Conservation (phyloP, 2,113 vertebrate genomes). For the Grammomys dolichurus region DNA sequence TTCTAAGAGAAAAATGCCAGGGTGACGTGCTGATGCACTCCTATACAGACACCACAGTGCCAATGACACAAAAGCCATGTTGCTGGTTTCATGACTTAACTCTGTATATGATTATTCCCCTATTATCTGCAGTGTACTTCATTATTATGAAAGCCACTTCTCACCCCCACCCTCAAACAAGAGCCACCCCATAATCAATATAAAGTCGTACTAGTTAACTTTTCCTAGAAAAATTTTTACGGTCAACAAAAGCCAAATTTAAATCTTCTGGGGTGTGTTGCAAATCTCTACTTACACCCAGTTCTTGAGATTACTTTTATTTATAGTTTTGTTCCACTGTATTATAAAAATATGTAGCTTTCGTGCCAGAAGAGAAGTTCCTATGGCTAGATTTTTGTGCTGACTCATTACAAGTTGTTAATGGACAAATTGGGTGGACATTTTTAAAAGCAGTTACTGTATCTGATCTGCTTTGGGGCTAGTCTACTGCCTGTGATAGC, state of each 20-base stretch:
- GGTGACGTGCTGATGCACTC: not conserved
- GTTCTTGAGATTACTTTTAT: constrained; percentile 42
- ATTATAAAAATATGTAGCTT: not conserved
- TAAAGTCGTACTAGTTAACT: constrained; percentile 51
- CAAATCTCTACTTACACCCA: constrained; percentile 16
- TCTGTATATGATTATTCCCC: not conserved
- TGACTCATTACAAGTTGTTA: not conserved
- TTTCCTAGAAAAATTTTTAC: not conserved
- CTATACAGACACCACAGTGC: not conserved
- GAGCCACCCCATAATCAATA: not conserved
- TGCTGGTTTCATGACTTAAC: not conserved
- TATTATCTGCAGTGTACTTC: not conserved
- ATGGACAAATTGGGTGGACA: not conserved
- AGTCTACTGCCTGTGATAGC: not conserved
- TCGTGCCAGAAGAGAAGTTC: not conserved
- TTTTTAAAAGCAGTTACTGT: not conserved
- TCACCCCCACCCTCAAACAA: not conserved
- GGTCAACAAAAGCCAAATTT: constrained; percentile 2
- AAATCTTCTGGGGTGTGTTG: not conserved
- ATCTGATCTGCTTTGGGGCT: not conserved
- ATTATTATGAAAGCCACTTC: not conserved
- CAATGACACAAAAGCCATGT: not conserved
- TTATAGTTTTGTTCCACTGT: not conserved
- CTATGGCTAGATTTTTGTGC: not conserved
- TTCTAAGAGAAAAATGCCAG: not conserved